Conservation (phyloP, 2,888 invertebrate species). For the Anodontia alba region DNA sequence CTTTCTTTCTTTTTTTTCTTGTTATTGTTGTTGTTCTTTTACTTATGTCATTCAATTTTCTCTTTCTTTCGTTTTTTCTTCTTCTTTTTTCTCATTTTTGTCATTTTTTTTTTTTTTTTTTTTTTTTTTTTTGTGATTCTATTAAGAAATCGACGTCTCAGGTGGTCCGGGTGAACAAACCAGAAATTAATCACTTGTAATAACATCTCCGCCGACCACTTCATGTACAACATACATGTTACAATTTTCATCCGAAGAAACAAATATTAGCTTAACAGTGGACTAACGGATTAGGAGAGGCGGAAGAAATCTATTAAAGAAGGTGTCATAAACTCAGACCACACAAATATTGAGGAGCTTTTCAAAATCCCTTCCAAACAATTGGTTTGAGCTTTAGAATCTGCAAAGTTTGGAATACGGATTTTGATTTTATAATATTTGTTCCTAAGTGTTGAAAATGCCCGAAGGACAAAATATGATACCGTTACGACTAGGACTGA, state of each 20-base stretch:
- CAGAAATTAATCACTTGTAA: background rate
- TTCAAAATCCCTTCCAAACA: background rate
- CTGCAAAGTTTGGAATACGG: background rate
- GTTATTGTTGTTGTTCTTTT: too few species aligned
- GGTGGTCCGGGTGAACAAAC: background rate
- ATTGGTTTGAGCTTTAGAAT: background rate
- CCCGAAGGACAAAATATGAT: background rate
- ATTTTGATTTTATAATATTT: background rate
- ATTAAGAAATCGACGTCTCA: too few species aligned
- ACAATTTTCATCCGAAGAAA: background rate
- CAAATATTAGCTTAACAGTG: slow-evolving; percentile 12
- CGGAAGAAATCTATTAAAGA: slow-evolving; percentile 1
- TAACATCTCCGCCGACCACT: background rate
- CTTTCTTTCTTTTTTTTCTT: too few species aligned
- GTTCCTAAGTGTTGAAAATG: background rate
- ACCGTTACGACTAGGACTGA: background rate
- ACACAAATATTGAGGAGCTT: background rate
- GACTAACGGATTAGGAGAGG: slow-evolving; percentile 8
- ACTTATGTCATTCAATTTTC: too few species aligned
- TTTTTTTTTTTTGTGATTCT: too few species aligned
- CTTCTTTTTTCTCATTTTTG: too few species aligned
- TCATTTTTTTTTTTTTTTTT: too few species aligned
- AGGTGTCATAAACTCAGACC: slow-evolving; percentile 7
- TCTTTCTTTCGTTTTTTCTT: too few species aligned
- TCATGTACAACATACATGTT: background rate